Conservation (phyloP, 2,888 invertebrate genomes). For the Artemia sinica region DNA sequence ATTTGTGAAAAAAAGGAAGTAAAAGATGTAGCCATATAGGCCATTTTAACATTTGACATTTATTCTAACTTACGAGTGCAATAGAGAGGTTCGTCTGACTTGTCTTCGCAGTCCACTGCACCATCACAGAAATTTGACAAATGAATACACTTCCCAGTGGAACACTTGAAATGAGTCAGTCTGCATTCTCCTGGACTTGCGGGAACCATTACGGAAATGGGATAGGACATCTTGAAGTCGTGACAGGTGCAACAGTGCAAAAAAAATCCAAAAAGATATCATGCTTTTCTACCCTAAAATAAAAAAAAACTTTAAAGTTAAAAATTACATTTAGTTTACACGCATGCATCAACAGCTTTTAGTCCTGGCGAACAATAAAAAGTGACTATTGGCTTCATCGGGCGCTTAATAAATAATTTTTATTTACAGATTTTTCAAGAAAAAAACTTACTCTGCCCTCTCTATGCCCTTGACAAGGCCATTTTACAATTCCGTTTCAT, state of each 20-base stretch:
- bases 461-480: too few relatives aligned
- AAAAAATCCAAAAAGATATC: neutral
- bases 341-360: too few relatives aligned
- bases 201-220: conserved; percentile 8
- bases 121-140: conserved; percentile 59
- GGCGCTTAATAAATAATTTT: too few relatives aligned
- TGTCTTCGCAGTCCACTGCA: conserved; percentile 55
- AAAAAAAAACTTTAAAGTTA: neutral
- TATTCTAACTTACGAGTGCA: conserved; percentile 52
- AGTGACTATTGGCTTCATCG: too few relatives aligned
- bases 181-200: conserved; percentile 18
- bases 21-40: too few relatives aligned
- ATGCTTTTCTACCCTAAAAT: neutral
- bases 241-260: neutral
- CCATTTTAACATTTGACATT: neutral
- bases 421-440: too few relatives aligned
- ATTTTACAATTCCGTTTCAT: too few relatives aligned
- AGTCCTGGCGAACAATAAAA: too few relatives aligned
- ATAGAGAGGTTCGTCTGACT: conserved; percentile 52
- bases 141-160: conserved; percentile 42
- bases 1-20: too few relatives aligned
- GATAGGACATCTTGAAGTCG: neutral
- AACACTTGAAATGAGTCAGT: conserved; percentile 21
- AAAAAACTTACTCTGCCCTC: too few relatives aligned
- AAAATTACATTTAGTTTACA: too few relatives aligned